Conservation (phyloP, 2,113 vertebrate genomes). For the Etheostoma spectabile region DNA sequence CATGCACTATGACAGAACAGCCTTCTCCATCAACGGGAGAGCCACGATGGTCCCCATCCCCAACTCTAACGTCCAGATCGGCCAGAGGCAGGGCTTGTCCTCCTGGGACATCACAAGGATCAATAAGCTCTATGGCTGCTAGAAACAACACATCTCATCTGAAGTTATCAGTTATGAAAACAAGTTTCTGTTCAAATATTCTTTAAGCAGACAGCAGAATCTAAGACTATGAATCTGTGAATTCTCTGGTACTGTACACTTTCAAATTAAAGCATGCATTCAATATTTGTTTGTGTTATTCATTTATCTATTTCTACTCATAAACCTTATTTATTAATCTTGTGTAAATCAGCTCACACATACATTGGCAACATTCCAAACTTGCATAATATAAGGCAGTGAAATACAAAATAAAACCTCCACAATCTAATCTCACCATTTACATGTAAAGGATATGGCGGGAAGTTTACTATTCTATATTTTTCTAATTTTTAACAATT, state of each 20-base stretch:
- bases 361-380: too few relatives aligned
- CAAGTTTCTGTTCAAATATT: neutral
- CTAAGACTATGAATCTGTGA: neutral
- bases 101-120: conserved; percentile 54
- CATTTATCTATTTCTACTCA: neutral
- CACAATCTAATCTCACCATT: neutral
- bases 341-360: neutral
- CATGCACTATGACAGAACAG: conserved; percentile 58
- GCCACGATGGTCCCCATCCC: conserved; percentile 57
- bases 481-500: neutral
- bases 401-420: too few relatives aligned
- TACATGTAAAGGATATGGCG: neutral
- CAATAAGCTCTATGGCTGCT: conserved; percentile 38
- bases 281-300: neutral
- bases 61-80: conserved; percentile 21
- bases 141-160: neutral
- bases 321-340: neutral
- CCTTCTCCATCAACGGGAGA: conserved; percentile 16
- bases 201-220: neutral
- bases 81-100: conserved; percentile 52
- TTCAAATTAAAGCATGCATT: neutral
- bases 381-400: too few relatives aligned
- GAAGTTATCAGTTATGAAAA: neutral
- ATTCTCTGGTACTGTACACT: neutral
- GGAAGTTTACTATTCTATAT: too few relatives aligned